Percentiles rank a stretch among this genome's conserved stretches.
These are phyloP conservation scores for Onychomys leucogaster DNA, from an alignment of 2,797 vertebrate species.

Conservation along the genomic window DNA sequence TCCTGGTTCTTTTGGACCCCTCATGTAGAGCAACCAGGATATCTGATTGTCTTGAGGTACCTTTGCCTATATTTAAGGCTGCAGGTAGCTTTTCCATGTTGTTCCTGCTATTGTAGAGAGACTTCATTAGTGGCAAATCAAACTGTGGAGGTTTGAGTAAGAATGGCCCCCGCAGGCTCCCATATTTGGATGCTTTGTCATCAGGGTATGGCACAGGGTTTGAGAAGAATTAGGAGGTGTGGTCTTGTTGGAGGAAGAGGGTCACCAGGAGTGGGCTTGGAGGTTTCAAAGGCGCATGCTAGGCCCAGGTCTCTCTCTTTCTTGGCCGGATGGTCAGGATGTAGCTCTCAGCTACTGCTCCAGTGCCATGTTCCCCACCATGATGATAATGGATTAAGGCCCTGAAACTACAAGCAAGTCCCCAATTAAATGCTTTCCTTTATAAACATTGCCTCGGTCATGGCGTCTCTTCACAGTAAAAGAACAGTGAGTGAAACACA, in stretches of 20 bases:
- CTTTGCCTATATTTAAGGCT: neutral
- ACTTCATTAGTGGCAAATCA: neutral
- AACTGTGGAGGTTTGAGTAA: neutral
- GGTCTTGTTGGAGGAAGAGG: neutral
- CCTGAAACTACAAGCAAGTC: neutral
- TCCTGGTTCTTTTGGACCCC: neutral
- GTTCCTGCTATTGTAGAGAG: neutral
- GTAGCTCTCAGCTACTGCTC: neutral
- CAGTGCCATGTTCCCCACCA: neutral
- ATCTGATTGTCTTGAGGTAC: neutral
- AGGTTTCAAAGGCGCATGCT: neutral
- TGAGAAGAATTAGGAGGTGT: neutral
- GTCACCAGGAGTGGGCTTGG: neutral
- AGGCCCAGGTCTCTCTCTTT: neutral
- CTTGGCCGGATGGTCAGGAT: neutral
- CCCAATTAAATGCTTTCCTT: neutral
- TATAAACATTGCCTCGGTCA: neutral
- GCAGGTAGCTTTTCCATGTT: neutral
- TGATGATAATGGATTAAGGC: neutral
- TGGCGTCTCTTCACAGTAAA: neutral
- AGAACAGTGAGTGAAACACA: neutral
- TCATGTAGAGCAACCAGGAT: neutral
- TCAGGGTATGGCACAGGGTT: neutral
- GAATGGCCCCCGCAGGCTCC: neutral
- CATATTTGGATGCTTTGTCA: neutral